Percentiles rank a stretch among this genome's conserved stretches.
Conservation (phyloP, 1,140 invertebrate genomes). For the Pinna nobilis region DNA sequence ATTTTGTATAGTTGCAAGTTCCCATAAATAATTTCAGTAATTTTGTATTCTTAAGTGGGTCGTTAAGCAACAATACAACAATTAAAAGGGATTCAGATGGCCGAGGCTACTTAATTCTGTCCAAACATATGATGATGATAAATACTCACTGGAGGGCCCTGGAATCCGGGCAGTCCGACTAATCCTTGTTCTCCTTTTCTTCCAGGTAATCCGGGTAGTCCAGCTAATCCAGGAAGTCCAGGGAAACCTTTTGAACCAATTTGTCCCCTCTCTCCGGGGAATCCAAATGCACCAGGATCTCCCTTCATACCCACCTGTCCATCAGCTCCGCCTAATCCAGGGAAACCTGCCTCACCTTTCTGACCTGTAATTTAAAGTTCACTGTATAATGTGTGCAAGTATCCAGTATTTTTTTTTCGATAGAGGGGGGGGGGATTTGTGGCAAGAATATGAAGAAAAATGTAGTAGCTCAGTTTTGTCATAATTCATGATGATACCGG, state of each 20-base stretch:
- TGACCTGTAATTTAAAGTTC: slow-evolving; percentile 14
- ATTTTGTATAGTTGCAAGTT: no score
- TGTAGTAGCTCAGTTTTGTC: no score
- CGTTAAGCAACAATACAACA: no score
- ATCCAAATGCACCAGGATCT: slow-evolving; percentile 18
- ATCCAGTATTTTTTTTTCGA: background rate
- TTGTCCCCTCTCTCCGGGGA: slow-evolving; percentile 12
- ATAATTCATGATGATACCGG: no score
- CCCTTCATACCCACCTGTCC: slow-evolving; percentile 45
- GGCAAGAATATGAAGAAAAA: no score
- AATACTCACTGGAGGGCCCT: slow-evolving; percentile 1
- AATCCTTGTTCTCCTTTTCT: slow-evolving; percentile 38
- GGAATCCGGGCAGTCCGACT: slow-evolving; percentile 32
- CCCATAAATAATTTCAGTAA: no score
- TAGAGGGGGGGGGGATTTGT: no score
- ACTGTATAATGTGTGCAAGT: background rate
- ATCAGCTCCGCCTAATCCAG: slow-evolving; percentile 31
- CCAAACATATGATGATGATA: no score
- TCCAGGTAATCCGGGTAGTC: slow-evolving; percentile 37
- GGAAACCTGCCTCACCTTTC: slow-evolving; percentile 29
- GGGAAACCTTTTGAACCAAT: slow-evolving; percentile 44
- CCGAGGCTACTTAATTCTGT: no score
- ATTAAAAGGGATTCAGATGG: no score
- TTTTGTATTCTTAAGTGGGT: no score
- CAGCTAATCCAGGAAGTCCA: slow-evolving; percentile 38